Evolutionary conservation across 2,888 invertebrate species (phyloP), one percentile per base, ranked within the genome.

Genomic region (Exocentrus adspersus): DNA sequence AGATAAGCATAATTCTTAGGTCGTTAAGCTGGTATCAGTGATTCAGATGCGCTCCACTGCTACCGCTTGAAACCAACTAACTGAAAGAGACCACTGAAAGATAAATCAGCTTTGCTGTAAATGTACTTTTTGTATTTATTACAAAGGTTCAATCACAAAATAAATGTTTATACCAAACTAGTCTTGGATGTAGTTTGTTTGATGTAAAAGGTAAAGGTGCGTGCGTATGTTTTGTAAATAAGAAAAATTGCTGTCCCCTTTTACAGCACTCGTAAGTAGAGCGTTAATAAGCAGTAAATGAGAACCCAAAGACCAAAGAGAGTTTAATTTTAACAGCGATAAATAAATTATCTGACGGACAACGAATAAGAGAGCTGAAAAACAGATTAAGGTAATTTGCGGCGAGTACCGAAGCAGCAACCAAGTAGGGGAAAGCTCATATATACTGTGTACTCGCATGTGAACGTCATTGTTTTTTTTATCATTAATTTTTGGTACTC

Each of bases 381-480:
- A 45, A 45, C n/a, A 21, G 10, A 21, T 14, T 14, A 48, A 28
- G 12, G 16, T 48, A 48, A 48, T 48, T 48, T 48, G 28, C 28
- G 48, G 14, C 24, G 16, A 16, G 9, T 28, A n/a, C 20, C 7
- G 9, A 9, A 48, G 48, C 28, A 28, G 17, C 24, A 48, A 48
- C 14, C 28, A 19, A 20, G 19, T 24, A 37, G 53, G 12, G n/a
- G 41, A 52, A 52, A 41, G 53, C 41, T 12, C 20, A 20, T 37
- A 10, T 14, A 30, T 30, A 12, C 21, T 21, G 41, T 53, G 14
- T 10, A 41, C 21, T 14, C 28, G 30, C 32, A 53, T 41, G 42
- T 43, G 54, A 17, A 28, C 54, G 17, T 43, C 28, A 9, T 28
- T 16, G 28, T 54, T 43, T 43, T 43, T 54, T 54, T 54, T 43